phyloP scores from a whole-genome alignment of 2,797 vertebrate species.

The Nannoperca australis region DNA sequence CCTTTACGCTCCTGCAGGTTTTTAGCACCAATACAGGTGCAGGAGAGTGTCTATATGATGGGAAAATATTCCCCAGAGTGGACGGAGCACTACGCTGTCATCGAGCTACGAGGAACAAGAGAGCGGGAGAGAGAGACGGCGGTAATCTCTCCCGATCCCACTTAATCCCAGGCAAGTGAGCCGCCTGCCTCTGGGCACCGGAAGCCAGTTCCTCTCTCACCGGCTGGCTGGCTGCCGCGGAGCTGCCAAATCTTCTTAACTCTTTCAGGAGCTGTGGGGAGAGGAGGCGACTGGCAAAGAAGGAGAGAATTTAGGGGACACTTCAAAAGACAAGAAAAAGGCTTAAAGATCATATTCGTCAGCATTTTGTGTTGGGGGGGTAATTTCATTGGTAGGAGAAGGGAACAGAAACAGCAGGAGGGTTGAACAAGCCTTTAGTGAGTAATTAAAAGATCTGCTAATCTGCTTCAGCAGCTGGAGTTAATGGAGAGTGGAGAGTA shows the following conservation, averaged over 20 bases:
- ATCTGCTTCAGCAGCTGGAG: slow-evolving; percentile 39
- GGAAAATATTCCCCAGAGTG: slow-evolving; percentile 47
- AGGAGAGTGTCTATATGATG: slow-evolving; percentile 20
- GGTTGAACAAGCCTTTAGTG: no score
- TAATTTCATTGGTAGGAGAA: neutral
- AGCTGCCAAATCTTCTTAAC: slow-evolving; percentile 84
- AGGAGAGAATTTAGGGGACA: slow-evolving; percentile 1
- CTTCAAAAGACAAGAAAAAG: neutral
- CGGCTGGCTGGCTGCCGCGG: slow-evolving; percentile 53
- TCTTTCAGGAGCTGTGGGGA: slow-evolving; percentile 58
- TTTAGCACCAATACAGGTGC: neutral
- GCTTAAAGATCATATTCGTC: no score
- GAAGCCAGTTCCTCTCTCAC: slow-evolving; percentile 72
- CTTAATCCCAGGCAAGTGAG: slow-evolving; percentile 84
- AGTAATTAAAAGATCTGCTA: slow-evolving; percentile 27
- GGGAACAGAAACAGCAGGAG: neutral
- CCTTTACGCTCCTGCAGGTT: slow-evolving; percentile 27
- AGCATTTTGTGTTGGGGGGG: neutral
- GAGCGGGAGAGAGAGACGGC: slow-evolving; percentile 56
- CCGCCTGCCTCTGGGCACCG: slow-evolving; percentile 67
- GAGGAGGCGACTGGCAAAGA: neutral
- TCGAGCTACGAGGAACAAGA: slow-evolving; percentile 30
- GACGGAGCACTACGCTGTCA: slow-evolving; percentile 35
- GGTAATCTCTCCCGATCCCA: slow-evolving; percentile 86
- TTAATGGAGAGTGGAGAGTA: neutral